A percentile compares a stretch with the other conserved stretches of the same genome.
phyloP scores from a whole-genome alignment of 2,888 invertebrate species.

The Tigriopus californicus region DNA sequence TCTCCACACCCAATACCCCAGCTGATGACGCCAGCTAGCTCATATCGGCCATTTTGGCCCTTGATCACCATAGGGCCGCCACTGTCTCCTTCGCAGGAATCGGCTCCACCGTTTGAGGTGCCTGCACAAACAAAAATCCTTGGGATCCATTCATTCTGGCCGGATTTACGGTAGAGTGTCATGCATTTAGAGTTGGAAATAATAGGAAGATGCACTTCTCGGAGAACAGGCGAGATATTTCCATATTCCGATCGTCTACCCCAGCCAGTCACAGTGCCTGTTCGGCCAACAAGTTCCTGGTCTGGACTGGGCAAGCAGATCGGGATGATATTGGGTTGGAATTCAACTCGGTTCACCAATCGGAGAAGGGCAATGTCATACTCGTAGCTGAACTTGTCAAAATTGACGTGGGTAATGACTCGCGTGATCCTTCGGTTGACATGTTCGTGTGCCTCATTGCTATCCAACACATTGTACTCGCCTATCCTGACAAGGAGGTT shows the following conservation, averaged over 20 bases:
- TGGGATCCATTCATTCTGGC: conserved; percentile 21
- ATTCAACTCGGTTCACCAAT: conserved; percentile 4
- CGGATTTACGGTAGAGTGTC: conserved; percentile 15
- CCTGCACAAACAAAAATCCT: conserved; percentile 25
- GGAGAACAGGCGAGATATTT: conserved; percentile 16
- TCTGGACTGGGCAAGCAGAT: conserved; percentile 16
- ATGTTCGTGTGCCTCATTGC: conserved; percentile 12
- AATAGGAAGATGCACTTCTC: conserved; percentile 17
- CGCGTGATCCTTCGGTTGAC: conserved; percentile 2
- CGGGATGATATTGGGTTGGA: conserved; percentile 16
- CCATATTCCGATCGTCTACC: conserved; percentile 16
- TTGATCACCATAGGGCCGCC: conserved; percentile 24
- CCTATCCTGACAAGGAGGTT: conserved; percentile 9
- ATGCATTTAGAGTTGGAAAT: conserved; percentile 16
- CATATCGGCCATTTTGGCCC: conserved; percentile 22
- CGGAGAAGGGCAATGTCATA: conserved; percentile 14
- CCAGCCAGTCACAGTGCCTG: conserved; percentile 17
- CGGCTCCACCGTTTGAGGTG: conserved; percentile 17
- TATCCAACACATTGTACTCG: conserved; percentile 14
- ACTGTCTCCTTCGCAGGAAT: conserved; percentile 22
- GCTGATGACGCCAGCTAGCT: conserved; percentile 24
- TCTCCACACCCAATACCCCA: conserved; percentile 24
- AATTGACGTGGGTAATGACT: conserved; percentile 9
- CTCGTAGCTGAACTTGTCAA: conserved; percentile 15
- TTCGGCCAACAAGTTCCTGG: conserved; percentile 13